These are phyloP conservation scores for Yponomeuta plumbellus DNA, from an alignment of 2,888 invertebrate species.

Conservation along the genomic window DNA sequence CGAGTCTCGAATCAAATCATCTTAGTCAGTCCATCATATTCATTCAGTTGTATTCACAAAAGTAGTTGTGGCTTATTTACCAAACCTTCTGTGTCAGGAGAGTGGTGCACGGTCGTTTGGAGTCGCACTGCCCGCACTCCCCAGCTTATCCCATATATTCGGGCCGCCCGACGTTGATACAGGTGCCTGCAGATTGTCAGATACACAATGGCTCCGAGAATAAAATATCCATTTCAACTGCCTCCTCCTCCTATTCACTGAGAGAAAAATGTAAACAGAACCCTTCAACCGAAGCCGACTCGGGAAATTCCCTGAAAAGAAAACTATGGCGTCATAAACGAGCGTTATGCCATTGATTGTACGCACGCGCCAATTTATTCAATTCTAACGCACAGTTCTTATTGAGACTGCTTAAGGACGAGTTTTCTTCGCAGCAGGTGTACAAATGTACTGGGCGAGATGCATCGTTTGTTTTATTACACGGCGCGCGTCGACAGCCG, in stretches of 20 bases:
- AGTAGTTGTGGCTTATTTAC: neutral
- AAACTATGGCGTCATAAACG: constrained; percentile 1
- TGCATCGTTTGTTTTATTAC: neutral
- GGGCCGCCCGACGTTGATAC: neutral
- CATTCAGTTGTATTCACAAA: neutral
- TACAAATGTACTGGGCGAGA: neutral
- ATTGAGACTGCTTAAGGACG: neutral
- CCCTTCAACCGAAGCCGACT: neutral
- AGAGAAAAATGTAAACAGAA: neutral
- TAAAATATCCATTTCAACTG: neutral
- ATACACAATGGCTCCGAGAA: neutral
- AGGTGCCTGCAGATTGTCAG: neutral
- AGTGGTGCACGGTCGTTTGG: neutral
- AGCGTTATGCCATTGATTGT: neutral
- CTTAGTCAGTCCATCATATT: too few species aligned
- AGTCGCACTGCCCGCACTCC: neutral
- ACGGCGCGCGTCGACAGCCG: neutral
- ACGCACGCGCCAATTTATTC: neutral
- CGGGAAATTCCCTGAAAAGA: neutral
- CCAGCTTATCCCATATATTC: neutral
- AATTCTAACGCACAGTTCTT: neutral
- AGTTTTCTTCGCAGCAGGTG: neutral
- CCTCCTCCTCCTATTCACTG: neutral
- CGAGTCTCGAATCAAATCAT: too few species aligned
- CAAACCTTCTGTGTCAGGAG: neutral